Percentiles rank a stretch among this genome's conserved stretches.
These are phyloP conservation scores for Murina feae DNA, from an alignment of 2,113 vertebrate genomes.

Conservation along the genomic window DNA sequence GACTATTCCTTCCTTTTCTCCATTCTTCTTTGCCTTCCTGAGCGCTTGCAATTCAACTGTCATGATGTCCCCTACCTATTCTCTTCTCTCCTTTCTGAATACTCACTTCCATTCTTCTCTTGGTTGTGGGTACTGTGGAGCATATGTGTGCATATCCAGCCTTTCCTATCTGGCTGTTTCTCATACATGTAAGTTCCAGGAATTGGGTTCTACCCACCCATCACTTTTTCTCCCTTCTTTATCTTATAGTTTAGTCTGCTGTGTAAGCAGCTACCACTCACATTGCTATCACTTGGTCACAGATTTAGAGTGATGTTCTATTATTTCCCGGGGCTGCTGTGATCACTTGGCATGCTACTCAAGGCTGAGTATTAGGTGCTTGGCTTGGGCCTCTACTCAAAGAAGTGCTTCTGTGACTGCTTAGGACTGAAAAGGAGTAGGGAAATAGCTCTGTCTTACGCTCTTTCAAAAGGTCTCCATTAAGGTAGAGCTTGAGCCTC, in stretches of 20 bases:
- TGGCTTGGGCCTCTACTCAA: background rate
- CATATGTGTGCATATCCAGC: background rate
- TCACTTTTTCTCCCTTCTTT: background rate
- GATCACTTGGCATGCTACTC: background rate
- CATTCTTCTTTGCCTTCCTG: background rate
- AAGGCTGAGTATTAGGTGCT: background rate
- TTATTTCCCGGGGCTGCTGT: background rate
- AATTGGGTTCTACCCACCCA: background rate
- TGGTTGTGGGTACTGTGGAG: background rate
- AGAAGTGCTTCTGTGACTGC: background rate
- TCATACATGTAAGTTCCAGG: background rate
- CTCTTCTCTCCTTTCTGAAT: background rate
- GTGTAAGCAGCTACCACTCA: background rate
- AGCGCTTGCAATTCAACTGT: background rate
- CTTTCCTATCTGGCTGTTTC: background rate
- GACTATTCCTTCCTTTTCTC: background rate
- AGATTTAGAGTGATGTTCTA: background rate
- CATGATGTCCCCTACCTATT: background rate
- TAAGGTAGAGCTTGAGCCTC: background rate
- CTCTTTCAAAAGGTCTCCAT: background rate
- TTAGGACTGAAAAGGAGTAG: background rate
- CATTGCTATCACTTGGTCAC: background rate
- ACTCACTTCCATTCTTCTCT: background rate
- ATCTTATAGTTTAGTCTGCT: background rate
- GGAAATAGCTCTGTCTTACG: background rate